Conservation (phyloP, 2,888 invertebrate genomes). For the Polyommatus icarus region DNA sequence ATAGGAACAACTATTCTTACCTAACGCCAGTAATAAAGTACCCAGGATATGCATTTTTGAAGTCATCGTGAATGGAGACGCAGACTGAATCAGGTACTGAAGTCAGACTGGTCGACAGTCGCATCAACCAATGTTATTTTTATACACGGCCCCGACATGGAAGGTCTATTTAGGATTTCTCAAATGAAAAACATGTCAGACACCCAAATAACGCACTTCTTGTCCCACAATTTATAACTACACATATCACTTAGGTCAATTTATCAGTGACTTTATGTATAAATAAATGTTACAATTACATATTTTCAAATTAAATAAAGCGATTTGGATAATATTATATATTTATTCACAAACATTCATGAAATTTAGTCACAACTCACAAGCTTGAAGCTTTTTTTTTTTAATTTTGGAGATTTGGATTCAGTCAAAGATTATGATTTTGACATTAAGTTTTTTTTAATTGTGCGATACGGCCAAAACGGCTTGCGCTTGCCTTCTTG, state of each 20-base stretch:
- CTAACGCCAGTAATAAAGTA: slow-evolving; percentile 52
- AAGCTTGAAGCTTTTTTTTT: slow-evolving; percentile 37
- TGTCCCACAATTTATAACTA: slow-evolving; percentile 45
- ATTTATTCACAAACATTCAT: slow-evolving; percentile 35
- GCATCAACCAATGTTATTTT: slow-evolving; percentile 75
- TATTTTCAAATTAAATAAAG: background rate
- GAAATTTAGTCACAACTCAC: slow-evolving; percentile 30
- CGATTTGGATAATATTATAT: background rate
- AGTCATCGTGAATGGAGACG: slow-evolving; percentile 57
- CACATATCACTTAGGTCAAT: slow-evolving; percentile 45
- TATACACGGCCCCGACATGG: slow-evolving; percentile 75
- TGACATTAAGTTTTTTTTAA: no score
- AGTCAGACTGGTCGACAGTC: slow-evolving; percentile 59
- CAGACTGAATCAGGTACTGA: slow-evolving; percentile 54
- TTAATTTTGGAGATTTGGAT: no score
- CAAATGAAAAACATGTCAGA: slow-evolving; percentile 64
- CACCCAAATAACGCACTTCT: slow-evolving; percentile 67
- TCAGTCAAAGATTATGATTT: no score
- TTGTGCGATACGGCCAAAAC: no score
- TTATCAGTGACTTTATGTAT: slow-evolving; percentile 36
- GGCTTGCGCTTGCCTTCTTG: no score
- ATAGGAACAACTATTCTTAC: slow-evolving; percentile 50
- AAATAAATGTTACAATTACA: background rate
- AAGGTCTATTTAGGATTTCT: slow-evolving; percentile 74
- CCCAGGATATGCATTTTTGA: slow-evolving; percentile 49